Evolutionary conservation across 1,140 invertebrate species (phyloP), one percentile per base, ranked within the genome.

Genomic region (Phenacoccus solenopsis): DNA sequence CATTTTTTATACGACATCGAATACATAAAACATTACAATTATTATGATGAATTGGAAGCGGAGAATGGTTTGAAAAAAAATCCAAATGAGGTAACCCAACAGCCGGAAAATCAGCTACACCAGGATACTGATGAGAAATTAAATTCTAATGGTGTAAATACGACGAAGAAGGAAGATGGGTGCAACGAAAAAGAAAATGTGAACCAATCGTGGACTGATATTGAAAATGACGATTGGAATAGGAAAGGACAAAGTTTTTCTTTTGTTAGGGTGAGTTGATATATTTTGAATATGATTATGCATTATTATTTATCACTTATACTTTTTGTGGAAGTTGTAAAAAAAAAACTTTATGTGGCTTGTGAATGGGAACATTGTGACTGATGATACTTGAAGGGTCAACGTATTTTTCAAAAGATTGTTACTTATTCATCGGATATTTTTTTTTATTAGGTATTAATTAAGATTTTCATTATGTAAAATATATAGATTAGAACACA

Each of bases 11-110:
- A 64, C 59, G 59, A 64, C 16, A 64, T 64, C 10, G 59, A 64
- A 27, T 64, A 64, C 59, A 20, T 64, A 4, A 64, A 64, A 27
- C 59, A 64, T 16, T 64, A 64, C 25, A 64, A 64, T 64, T 64
- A 64, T 27, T 64, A 64, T 22, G 59, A 64, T 10, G 59, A 64
- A 24, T 9, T 64, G 22, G 59, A 64, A 64, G 21, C 22, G 2
- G 59, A 22, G 12, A 27, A 20, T 27, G 10, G 9, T 10, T 5
- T 25, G 21, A 64, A 25, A 64, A 27, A 25, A 5, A 9, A 9
- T 4, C 59, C 22, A 64, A 64, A 64, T 4, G 38, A 49, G 20
- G 38, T 3, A n/a, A 4, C n/a, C n/a, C n/a, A n/a, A n/a, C n/a
- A n/a, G n/a, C n/a, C n/a, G n/a, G n/a, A n/a, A n/a, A n/a, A n/a